Percentiles rank a stretch among this genome's conserved stretches.
Evolutionary conservation across 2,113 vertebrate genomes (phyloP).

Genomic region (Sapajus apella): DNA sequence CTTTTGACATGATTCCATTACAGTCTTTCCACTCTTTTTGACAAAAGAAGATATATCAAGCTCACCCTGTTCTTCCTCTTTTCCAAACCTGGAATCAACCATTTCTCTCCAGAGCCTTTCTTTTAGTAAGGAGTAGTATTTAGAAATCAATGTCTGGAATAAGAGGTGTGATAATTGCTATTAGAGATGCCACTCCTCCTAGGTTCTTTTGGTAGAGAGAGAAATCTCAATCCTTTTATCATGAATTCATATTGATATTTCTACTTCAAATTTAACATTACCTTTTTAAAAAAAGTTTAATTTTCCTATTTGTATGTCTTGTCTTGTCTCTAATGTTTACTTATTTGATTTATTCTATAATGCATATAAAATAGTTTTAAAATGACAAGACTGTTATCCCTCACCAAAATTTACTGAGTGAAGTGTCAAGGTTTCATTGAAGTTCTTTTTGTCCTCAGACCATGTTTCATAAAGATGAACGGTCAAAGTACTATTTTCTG

Average conservation of each 20-base stretch:
- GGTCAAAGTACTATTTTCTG: background rate
- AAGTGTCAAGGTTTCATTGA: background rate
- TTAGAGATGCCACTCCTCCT: background rate
- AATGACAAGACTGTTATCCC: background rate
- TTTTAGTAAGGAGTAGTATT: background rate
- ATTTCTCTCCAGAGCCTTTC: background rate
- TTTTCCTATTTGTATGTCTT: background rate
- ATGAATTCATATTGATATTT: background rate
- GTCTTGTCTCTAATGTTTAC: background rate
- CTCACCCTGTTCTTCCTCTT: background rate
- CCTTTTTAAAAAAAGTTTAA: background rate
- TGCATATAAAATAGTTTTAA: background rate
- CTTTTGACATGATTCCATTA: background rate
- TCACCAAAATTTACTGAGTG: background rate
- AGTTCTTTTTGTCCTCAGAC: conserved; percentile 20
- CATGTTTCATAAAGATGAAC: background rate
- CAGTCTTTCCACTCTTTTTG: background rate
- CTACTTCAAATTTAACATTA: conserved; percentile 5
- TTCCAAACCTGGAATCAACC: background rate
- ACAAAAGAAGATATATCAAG: background rate
- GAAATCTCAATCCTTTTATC: background rate
- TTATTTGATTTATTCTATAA: conserved; percentile 30
- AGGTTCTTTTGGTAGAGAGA: background rate
- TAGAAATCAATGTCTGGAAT: background rate
- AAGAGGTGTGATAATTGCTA: background rate